These are phyloP conservation scores for Tenthredo mesomela DNA, from an alignment of 2,888 invertebrate genomes.

Conservation along the genomic window DNA sequence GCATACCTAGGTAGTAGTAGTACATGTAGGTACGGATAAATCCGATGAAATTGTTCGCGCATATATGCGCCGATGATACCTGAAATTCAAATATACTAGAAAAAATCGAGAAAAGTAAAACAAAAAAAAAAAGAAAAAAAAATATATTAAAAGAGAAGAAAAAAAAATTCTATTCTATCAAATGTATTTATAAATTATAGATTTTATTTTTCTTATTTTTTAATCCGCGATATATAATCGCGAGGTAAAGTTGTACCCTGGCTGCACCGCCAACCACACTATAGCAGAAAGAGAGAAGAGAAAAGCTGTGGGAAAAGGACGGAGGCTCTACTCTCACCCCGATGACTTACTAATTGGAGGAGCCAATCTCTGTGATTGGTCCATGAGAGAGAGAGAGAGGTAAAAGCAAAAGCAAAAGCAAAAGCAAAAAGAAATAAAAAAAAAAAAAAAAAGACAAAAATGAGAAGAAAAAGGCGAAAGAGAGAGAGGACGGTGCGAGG, in stretches of 20 bases:
- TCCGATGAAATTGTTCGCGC: neutral
- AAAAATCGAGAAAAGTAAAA: neutral
- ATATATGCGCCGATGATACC: neutral
- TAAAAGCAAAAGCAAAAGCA: neutral
- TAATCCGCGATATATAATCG: neutral
- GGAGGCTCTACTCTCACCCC: conserved; percentile 30
- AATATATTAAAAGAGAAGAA: neutral
- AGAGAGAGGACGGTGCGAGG: neutral
- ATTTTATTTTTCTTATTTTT: neutral
- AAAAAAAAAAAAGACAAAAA: neutral
- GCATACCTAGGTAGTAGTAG: neutral
- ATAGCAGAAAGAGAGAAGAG: neutral
- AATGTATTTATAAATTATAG: neutral
- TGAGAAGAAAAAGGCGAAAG: neutral
- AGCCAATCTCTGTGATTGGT: conserved; percentile 65
- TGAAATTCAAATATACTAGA: neutral
- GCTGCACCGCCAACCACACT: neutral
- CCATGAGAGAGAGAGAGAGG: conserved; percentile 59
- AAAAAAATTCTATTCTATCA: neutral
- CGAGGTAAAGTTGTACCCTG: neutral
- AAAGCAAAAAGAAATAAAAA: neutral
- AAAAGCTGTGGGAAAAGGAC: neutral
- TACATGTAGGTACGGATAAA: neutral
- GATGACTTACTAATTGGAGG: conserved; percentile 66
- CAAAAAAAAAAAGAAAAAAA: neutral